Evolutionary conservation across 2,113 vertebrate genomes (phyloP), one percentile per base, ranked within the genome.

Genomic region (Porphyrio hochstetteri): DNA sequence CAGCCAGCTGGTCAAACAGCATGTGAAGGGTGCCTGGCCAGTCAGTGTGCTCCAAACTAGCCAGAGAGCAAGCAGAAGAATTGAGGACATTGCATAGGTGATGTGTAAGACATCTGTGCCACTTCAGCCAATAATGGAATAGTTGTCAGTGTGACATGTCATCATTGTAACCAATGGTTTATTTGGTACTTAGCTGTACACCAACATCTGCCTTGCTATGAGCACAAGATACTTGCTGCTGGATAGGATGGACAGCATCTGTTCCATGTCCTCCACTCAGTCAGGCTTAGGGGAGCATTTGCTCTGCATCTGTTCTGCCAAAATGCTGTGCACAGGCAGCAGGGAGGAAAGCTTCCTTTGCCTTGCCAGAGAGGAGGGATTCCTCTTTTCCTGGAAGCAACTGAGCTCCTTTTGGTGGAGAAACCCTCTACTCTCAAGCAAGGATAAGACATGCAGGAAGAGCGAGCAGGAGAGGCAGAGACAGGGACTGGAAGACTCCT

Each of bases 291-390:
- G 48, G 71, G 67, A 68, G 11, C 44, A 23, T 31, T 92, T 82
- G 23, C 35, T 67, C 67, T 27, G 16, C 27, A 27, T 12, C 11
- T 1, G 0, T 64, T 60, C 72, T 86, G 75, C 55, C 55, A 95
- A 85, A 90, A 71, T 36, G 16, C 13, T 1, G 0, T 35, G 11
- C 23, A 33, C 0, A 1, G 19, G 27, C 50, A 87, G 40, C 44
- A 56, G 5, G 9, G 18, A 70, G n/a, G 11, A 74, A 57, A 74
- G 9, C 12, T 79, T 19, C 74, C 31, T 82, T 81, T 3, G 0
- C 12, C n/a, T 75, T 3, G 1, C 33, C 60, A 55, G 42, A 75
- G 17, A 35, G 35, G 17, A 86, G 12, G 64, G 8, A 63, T 57
- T 84, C 21, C 9, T 71, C 60, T 79, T 75, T 55, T 76, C 24